Evolutionary conservation across 2,113 vertebrate species (phyloP).

Genomic region (Montifringilla adamsi): DNA sequence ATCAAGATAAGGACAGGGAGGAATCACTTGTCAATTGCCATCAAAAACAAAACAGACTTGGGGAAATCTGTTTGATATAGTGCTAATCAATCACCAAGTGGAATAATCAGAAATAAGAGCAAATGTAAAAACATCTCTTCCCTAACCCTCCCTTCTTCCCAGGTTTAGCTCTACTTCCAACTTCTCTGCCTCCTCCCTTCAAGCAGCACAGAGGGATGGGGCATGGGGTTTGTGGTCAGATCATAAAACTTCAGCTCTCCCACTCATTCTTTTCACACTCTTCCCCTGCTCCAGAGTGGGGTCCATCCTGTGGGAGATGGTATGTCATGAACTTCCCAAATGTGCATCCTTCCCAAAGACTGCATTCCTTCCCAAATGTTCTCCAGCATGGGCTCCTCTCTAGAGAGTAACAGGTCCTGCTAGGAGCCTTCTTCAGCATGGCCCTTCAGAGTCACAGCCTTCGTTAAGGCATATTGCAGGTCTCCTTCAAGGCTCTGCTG

Average conservation of each 20-base stretch:
- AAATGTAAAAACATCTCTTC: neutral
- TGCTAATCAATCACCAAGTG: neutral
- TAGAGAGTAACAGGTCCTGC: neutral
- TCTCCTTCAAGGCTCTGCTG: neutral
- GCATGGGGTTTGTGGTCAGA: neutral
- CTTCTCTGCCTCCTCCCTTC: neutral
- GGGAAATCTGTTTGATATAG: neutral
- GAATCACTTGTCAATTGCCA: neutral
- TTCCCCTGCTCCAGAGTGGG: neutral
- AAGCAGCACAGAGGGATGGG: fast-evolving
- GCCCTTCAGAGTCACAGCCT: neutral
- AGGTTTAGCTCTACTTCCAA: neutral
- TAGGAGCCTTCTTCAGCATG: fast-evolving
- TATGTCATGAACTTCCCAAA: neutral
- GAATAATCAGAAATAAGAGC: neutral
- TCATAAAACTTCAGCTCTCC: neutral
- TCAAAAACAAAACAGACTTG: neutral
- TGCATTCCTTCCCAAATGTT: neutral
- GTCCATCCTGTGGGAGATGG: fast-evolving
- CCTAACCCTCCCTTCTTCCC: neutral
- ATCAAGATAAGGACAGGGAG: neutral
- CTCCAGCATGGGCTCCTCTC: fast-evolving
- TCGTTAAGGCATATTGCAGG: neutral
- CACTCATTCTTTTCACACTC: neutral
- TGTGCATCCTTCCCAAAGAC: neutral